Conservation (phyloP, 2,888 invertebrate genomes). For the Melipona beecheii region DNA sequence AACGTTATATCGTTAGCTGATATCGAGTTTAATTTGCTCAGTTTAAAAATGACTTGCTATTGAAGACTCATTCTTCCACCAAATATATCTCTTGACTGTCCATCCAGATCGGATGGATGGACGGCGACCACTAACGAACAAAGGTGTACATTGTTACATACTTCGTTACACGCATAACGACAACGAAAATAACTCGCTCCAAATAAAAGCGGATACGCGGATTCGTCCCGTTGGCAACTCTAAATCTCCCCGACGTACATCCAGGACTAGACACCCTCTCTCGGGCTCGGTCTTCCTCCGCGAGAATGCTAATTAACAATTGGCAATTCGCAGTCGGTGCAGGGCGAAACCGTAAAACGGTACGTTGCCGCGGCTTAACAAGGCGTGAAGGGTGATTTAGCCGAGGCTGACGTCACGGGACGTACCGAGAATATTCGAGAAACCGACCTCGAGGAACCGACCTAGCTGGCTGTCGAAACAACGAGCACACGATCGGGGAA, state of each 20-base stretch:
- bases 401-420: constrained; percentile 77
- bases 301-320: constrained; percentile 76
- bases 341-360: constrained; percentile 76
- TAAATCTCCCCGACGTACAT: constrained; percentile 40
- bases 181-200: too few species aligned
- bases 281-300: constrained; percentile 47
- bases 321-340: constrained; percentile 68
- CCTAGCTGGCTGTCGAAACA: constrained; percentile 13
- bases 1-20: too few species aligned
- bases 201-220: constrained; percentile 8
- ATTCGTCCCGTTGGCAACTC: constrained; percentile 15
- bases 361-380: constrained; percentile 76
- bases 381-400: constrained; percentile 80
- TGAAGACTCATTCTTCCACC: too few species aligned
- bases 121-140: not conserved
- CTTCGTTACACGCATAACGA: too few species aligned
- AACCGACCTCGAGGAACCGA: constrained; percentile 1
- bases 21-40: too few species aligned
- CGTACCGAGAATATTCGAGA: constrained; percentile 44
- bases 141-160: not conserved
- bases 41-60: too few species aligned
- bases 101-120: too few species aligned
- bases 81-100: too few species aligned
- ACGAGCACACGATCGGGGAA: not conserved
- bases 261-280: constrained; percentile 34